Evolutionary conservation across 2,113 vertebrate genomes (phyloP).

Genomic region (Rhizomys pruinosus): DNA sequence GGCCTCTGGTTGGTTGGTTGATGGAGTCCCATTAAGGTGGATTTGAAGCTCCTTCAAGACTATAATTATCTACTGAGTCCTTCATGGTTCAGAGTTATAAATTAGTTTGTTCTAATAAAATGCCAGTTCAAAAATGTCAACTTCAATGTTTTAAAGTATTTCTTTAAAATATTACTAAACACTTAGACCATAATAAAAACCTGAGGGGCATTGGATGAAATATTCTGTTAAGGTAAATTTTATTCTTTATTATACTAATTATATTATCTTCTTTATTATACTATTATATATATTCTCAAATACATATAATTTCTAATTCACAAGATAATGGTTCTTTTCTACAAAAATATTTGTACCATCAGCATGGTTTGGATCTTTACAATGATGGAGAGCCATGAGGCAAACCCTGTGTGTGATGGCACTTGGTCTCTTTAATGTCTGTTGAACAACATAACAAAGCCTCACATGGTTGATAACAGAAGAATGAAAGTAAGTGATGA

Average conservation of each 20-base stretch:
- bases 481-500: slow-evolving; percentile 40
- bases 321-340: neutral
- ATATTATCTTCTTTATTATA: neutral
- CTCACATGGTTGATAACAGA: slow-evolving; percentile 35
- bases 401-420: neutral
- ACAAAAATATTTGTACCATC: slow-evolving; percentile 6
- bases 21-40: slow-evolving; percentile 57
- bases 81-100: slow-evolving; percentile 54
- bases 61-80: slow-evolving; percentile 64
- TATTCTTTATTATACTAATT: neutral
- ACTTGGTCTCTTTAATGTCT: slow-evolving; percentile 52
- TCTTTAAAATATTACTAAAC: slow-evolving; percentile 61
- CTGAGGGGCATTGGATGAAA: slow-evolving; percentile 54
- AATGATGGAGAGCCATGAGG: neutral
- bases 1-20: slow-evolving; percentile 68
- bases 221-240: slow-evolving; percentile 22
- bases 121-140: slow-evolving; percentile 49
- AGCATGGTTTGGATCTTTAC: neutral
- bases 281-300: neutral
- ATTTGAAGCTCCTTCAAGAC: slow-evolving; percentile 61
- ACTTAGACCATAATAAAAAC: neutral
- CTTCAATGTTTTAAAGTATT: neutral
- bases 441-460: neutral
- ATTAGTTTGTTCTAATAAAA: slow-evolving; percentile 66
- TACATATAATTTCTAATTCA: slow-evolving; percentile 25